Conservation (phyloP, 2,797 vertebrate species). For the Gymnoscopelus microlampas region DNA sequence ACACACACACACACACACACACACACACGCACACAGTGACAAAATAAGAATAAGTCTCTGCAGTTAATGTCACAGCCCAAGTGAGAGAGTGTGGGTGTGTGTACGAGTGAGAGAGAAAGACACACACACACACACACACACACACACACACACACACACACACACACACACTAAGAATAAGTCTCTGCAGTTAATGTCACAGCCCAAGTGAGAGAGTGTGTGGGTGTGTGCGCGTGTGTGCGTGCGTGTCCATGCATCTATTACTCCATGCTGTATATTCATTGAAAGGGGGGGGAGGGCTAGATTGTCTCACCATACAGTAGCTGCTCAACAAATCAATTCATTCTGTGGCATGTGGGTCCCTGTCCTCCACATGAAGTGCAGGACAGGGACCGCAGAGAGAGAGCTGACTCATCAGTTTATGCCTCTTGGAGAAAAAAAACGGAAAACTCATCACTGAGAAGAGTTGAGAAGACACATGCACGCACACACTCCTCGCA, state of each 20-base stretch:
- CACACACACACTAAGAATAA: too few species aligned
- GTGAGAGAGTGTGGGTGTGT: background rate
- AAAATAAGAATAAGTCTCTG: background rate
- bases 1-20: too few species aligned
- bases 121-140: too few species aligned
- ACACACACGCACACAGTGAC: too few species aligned
- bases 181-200: constrained; percentile 24
- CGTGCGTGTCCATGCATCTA: constrained; percentile 29
- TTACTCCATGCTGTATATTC: constrained; percentile 1
- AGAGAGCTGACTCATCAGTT: constrained; percentile 54
- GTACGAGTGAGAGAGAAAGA: too few species aligned
- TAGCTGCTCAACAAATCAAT: constrained; percentile 44
- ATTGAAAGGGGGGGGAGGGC: too few species aligned
- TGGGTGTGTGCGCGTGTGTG: constrained; percentile 9
- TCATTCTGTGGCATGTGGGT: constrained; percentile 14
- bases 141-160: too few species aligned
- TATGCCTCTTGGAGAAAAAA: constrained; percentile 31
- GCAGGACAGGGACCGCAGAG: constrained; percentile 8
- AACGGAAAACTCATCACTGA: constrained; percentile 39
- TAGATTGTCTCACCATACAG: too few species aligned
- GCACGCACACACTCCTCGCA: too few species aligned
- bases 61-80: constrained; percentile 27
- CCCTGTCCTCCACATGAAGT: constrained; percentile 25
- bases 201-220: constrained; percentile 4
- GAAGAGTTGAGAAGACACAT: constrained; percentile 24